Conservation (phyloP, 2,888 invertebrate species). For the Torymus aiolomorphi region DNA sequence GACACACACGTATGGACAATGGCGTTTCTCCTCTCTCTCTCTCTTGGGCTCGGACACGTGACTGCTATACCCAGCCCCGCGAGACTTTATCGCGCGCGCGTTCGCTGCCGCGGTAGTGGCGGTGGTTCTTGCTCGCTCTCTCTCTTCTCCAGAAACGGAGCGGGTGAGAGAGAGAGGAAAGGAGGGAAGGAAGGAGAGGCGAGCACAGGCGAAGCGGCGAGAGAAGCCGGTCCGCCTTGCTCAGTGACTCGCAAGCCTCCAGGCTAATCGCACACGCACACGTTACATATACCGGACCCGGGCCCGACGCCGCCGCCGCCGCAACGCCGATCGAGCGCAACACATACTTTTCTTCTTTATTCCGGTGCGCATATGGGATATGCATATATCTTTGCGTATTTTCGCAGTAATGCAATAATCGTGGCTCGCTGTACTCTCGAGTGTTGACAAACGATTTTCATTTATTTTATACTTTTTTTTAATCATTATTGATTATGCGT, state of each 20-base stretch:
- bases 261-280: constrained; percentile 67
- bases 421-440: too few relatives aligned
- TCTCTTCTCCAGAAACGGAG: constrained; percentile 45
- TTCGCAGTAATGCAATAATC: too few relatives aligned
- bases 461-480: too few relatives aligned
- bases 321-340: too few relatives aligned
- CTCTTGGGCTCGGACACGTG: constrained; percentile 12
- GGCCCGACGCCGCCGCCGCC: background rate
- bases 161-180: constrained; percentile 31
- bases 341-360: too few relatives aligned
- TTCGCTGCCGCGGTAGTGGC: too few relatives aligned
- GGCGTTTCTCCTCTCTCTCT: constrained; percentile 15
- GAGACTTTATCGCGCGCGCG: constrained; percentile 23
- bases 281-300: background rate
- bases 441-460: too few relatives aligned
- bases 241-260: constrained; percentile 73
- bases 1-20: constrained; percentile 28
- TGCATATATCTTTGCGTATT: too few relatives aligned
- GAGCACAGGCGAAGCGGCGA: constrained; percentile 20
- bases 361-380: too few relatives aligned
- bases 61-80: constrained; percentile 6
- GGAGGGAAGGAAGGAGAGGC: constrained; percentile 29
- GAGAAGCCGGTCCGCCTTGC: constrained; percentile 62
- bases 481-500: too few relatives aligned
- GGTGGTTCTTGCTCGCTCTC: constrained; percentile 5